These are phyloP conservation scores for Anastatus disparis DNA, from an alignment of 1,140 invertebrate species.

Conservation along the genomic window DNA sequence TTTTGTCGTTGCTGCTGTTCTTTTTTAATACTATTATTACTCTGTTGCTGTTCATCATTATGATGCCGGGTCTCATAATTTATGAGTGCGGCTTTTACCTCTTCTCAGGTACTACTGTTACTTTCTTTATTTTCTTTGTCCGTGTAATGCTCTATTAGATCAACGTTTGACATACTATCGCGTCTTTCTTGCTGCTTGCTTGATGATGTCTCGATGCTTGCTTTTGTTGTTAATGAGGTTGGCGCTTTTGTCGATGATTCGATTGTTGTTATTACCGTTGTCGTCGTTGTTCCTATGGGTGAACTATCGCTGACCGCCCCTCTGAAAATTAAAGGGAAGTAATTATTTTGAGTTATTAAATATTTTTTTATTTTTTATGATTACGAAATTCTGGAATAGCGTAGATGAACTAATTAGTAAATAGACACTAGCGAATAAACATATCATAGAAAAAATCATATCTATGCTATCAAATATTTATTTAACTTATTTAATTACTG, in stretches of 20 bases:
- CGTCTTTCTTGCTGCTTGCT: neutral
- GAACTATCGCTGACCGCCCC: too few relatives aligned
- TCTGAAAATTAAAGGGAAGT: too few relatives aligned
- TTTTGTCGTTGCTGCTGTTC: constrained; percentile 42
- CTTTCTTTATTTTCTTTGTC: constrained; percentile 11
- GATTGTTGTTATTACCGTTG: neutral
- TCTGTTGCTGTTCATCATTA: neutral
- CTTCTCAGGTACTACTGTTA: constrained; percentile 56
- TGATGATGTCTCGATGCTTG: neutral
- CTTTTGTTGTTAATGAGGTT: too few relatives aligned
- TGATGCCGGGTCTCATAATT: constrained; percentile 34
- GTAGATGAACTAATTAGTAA: too few relatives aligned
- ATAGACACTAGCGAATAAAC: too few relatives aligned
- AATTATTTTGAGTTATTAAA: too few relatives aligned
- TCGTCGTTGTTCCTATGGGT: neutral
- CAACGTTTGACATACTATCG: constrained; percentile 49
- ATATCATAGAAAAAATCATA: too few relatives aligned
- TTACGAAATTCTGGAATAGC: too few relatives aligned
- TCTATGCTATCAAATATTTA: too few relatives aligned
- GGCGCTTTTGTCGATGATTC: neutral
- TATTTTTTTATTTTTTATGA: too few relatives aligned
- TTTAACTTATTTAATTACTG: too few relatives aligned
- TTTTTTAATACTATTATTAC: too few relatives aligned
- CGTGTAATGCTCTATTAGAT: constrained; percentile 56
- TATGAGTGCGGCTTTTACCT: constrained; percentile 48